phyloP scores from a whole-genome alignment of 2,797 vertebrate genomes.

The Tolypeutes matacus region DNA sequence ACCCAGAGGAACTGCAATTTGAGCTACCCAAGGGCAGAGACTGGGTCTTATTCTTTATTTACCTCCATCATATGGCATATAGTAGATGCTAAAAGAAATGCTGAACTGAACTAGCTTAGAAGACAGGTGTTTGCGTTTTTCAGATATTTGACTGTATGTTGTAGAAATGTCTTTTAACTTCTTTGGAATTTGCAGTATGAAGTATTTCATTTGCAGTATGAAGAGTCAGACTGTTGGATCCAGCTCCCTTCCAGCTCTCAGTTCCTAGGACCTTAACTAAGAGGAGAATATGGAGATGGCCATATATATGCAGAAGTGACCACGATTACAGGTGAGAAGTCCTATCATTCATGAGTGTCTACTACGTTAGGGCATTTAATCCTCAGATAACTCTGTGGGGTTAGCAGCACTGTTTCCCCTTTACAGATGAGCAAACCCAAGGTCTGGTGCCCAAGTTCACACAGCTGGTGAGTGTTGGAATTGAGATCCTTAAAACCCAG shows the following conservation, averaged over 20 bases:
- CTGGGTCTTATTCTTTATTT: conserved; percentile 21
- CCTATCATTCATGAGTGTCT: neutral
- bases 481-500: neutral
- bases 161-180: neutral
- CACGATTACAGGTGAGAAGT: neutral
- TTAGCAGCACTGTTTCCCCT: neutral
- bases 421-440: neutral
- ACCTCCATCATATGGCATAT: too few relatives aligned
- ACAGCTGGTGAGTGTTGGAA: neutral
- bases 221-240: neutral
- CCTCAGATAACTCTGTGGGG: neutral
- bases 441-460: neutral
- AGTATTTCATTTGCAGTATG: too few relatives aligned
- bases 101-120: neutral
- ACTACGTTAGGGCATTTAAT: neutral
- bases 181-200: too few relatives aligned
- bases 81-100: neutral
- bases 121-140: neutral
- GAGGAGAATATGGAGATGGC: neutral
- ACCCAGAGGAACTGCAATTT: neutral
- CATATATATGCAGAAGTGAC: neutral
- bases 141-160: neutral
- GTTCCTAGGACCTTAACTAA: neutral
- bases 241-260: neutral
- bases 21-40: neutral